Conservation (phyloP, 1,140 invertebrate genomes). For the Nasonia giraulti region DNA sequence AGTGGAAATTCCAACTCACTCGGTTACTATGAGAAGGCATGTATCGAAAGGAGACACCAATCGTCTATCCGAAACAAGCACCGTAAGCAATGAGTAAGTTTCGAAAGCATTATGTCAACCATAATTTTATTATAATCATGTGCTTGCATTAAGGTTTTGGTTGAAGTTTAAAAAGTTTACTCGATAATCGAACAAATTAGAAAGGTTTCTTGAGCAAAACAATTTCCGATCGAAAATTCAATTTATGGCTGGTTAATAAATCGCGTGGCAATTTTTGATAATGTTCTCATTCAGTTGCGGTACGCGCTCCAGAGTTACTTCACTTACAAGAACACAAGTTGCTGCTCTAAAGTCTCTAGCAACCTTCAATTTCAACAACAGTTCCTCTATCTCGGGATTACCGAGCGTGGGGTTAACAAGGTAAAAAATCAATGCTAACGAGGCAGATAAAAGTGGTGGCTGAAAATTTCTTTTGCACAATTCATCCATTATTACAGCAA, state of each 20-base stretch:
- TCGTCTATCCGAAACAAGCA: slow-evolving; percentile 69
- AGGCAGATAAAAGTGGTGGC: slow-evolving; percentile 31
- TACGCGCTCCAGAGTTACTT: slow-evolving; percentile 75
- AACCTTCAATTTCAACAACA: slow-evolving; percentile 74
- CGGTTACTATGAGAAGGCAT: slow-evolving; percentile 76
- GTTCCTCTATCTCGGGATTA: slow-evolving; percentile 63
- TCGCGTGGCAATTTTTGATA: slow-evolving; percentile 50
- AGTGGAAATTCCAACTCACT: slow-evolving; percentile 72
- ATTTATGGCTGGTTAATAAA: slow-evolving; percentile 35
- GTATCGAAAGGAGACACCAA: slow-evolving; percentile 66
- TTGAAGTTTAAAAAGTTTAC: slow-evolving; percentile 42
- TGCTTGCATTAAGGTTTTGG: slow-evolving; percentile 45
- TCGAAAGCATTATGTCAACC: slow-evolving; percentile 27
- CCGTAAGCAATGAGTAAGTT: slow-evolving; percentile 73
- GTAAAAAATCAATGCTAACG: slow-evolving; percentile 55
- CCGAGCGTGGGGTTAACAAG: slow-evolving; percentile 64
- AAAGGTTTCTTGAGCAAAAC: slow-evolving; percentile 52
- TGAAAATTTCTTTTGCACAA: slow-evolving; percentile 44
- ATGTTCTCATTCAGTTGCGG: slow-evolving; percentile 65
- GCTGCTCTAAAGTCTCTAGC: slow-evolving; percentile 75
- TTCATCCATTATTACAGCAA: slow-evolving; percentile 36
- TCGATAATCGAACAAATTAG: slow-evolving; percentile 40
- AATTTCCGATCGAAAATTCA: slow-evolving; percentile 34
- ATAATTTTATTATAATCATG: slow-evolving; percentile 23
- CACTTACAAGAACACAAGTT: slow-evolving; percentile 76